Percentiles rank a stretch among this genome's conserved stretches.
phyloP scores from a whole-genome alignment of 1,140 invertebrate species.

The Campodea augens region DNA sequence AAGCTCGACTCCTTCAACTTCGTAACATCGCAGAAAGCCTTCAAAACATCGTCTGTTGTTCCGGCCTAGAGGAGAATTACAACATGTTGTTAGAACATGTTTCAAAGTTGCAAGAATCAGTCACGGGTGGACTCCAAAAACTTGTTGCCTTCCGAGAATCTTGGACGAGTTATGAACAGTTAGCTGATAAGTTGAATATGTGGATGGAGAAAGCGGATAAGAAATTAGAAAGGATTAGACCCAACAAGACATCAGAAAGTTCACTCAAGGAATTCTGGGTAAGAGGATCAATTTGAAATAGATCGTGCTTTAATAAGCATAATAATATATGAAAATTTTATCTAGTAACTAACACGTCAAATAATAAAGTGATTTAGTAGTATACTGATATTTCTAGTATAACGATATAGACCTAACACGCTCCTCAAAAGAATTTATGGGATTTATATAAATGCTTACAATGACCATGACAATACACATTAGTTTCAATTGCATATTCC shows the following conservation, averaged over 20 bases:
- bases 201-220: slow-evolving; percentile 51
- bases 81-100: slow-evolving; percentile 45
- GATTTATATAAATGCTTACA: too few relatives aligned
- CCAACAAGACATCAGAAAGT: slow-evolving; percentile 34
- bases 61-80: slow-evolving; percentile 46
- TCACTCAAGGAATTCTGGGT: slow-evolving; percentile 64
- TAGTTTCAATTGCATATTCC: too few relatives aligned
- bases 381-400: too few relatives aligned
- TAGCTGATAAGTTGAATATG: slow-evolving; percentile 45
- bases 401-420: too few relatives aligned
- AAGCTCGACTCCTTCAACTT: slow-evolving; percentile 48
- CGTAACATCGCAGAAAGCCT: slow-evolving; percentile 47
- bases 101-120: slow-evolving; percentile 45
- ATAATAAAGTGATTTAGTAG: too few relatives aligned
- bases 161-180: slow-evolving; percentile 47
- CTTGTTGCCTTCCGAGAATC: slow-evolving; percentile 50
- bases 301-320: neutral
- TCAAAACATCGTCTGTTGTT: slow-evolving; percentile 48
- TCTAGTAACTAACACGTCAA: too few relatives aligned
- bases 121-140: slow-evolving; percentile 43
- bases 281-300: too few relatives aligned
- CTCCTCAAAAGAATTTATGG: too few relatives aligned
- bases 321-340: too few relatives aligned
- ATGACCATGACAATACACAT: too few relatives aligned
- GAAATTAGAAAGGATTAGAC: slow-evolving; percentile 32